Percentiles rank a stretch among this genome's conserved stretches.
Conservation (phyloP, 2,113 vertebrate genomes). For the Aptenodytes patagonicus region DNA sequence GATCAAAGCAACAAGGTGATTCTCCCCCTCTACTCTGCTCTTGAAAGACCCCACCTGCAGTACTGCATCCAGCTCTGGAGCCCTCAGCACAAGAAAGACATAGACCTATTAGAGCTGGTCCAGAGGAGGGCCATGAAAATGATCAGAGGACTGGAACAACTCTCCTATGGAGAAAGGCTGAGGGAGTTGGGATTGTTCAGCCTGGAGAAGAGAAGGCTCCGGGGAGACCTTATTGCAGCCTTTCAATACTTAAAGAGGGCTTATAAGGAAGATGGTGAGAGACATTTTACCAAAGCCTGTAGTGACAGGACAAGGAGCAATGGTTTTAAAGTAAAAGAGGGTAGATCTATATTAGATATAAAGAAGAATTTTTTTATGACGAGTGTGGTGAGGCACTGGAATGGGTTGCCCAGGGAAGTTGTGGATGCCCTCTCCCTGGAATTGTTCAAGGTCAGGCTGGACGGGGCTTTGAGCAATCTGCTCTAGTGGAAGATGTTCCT, state of each 20-base stretch:
- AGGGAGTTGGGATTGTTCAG: background rate
- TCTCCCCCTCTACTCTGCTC: background rate
- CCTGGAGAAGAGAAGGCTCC: background rate
- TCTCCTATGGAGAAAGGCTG: background rate
- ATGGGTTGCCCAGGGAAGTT: background rate
- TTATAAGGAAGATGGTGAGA: background rate
- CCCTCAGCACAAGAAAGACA: background rate
- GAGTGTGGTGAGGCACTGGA: background rate
- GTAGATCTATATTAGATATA: background rate
- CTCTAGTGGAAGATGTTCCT: accelerated
- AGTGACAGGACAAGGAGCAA: background rate
- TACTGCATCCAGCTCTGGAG: background rate
- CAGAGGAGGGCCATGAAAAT: background rate
- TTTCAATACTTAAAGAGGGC: background rate
- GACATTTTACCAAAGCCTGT: background rate
- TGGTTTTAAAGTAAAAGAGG: background rate
- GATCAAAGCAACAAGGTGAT: background rate
- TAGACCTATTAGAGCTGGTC: background rate
- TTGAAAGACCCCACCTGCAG: background rate
- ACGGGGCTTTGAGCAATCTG: background rate
- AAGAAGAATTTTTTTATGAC: background rate
- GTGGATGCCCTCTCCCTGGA: background rate
- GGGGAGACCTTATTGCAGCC: background rate
- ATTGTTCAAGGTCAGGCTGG: background rate
- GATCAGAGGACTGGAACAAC: background rate